Evolutionary conservation across 2,888 invertebrate genomes (phyloP).

Genomic region (Smittia sp.): DNA sequence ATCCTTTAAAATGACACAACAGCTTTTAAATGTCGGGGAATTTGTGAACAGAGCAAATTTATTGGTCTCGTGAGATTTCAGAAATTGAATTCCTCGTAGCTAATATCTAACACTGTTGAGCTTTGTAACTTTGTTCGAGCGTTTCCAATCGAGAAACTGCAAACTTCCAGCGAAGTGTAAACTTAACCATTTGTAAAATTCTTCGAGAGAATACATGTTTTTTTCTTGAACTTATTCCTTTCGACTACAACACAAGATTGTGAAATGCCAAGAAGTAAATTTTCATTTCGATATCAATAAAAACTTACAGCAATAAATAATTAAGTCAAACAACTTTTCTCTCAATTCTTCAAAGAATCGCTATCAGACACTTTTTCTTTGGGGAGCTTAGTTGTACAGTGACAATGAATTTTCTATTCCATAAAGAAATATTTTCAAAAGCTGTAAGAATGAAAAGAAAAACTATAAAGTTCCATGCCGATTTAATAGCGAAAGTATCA

Average conservation of each 20-base stretch:
- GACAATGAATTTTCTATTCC: neutral
- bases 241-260: conserved; percentile 4
- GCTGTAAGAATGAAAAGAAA: neutral
- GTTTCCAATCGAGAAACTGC: too few relatives aligned
- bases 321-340: neutral
- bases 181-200: too few relatives aligned
- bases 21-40: neutral
- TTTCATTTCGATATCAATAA: neutral
- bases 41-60: too few relatives aligned
- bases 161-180: too few relatives aligned
- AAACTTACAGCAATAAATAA: conserved; percentile 12
- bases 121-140: too few relatives aligned
- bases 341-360: too few relatives aligned
- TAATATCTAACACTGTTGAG: too few relatives aligned
- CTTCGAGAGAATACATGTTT: neutral
- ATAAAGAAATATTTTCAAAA: neutral
- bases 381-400: neutral
- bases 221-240: too few relatives aligned
- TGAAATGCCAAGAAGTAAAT: conserved; percentile 6
- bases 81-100: too few relatives aligned
- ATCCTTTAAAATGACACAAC: too few relatives aligned
- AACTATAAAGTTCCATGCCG: conserved; percentile 13
- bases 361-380: neutral
- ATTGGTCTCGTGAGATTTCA: too few relatives aligned
- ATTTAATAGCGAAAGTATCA: neutral